Conservation (phyloP, 2,797 vertebrate genomes). For the Loriculus beryllinus region DNA sequence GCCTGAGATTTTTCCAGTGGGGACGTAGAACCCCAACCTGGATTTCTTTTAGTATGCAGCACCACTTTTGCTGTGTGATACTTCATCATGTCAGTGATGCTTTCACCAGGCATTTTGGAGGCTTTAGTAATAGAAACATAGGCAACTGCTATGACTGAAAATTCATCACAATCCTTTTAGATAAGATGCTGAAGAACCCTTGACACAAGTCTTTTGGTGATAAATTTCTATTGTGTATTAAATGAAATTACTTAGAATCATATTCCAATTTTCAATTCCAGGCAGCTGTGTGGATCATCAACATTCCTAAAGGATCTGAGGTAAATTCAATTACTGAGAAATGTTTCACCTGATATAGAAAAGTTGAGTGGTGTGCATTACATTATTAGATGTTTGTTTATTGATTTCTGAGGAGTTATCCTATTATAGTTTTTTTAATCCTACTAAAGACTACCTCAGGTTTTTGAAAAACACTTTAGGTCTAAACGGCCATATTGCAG, state of each 20-base stretch:
- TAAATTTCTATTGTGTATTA: slow-evolving; percentile 30
- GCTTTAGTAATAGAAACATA: slow-evolving; percentile 16
- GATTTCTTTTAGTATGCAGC: not conserved
- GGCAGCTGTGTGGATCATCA: slow-evolving; percentile 42
- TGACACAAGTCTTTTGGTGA: slow-evolving; percentile 12
- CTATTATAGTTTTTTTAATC: slow-evolving; percentile 54
- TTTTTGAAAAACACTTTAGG: not conserved
- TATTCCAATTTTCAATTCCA: slow-evolving; percentile 53
- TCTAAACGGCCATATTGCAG: not conserved
- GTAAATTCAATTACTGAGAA: slow-evolving; percentile 55
- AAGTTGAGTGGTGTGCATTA: slow-evolving; percentile 40
- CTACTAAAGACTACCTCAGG: slow-evolving; percentile 1
- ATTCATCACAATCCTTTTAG: slow-evolving; percentile 50
- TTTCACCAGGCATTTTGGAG: not conserved
- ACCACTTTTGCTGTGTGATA: not conserved
- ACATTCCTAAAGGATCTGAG: slow-evolving; percentile 48
- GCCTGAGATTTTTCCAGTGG: not conserved
- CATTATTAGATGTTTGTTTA: slow-evolving; percentile 57
- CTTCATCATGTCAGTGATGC: not conserved
- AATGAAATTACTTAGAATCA: slow-evolving; percentile 49
- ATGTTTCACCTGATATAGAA: slow-evolving; percentile 35
- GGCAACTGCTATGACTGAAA: slow-evolving; percentile 36
- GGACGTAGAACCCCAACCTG: not conserved
- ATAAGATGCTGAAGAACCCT: slow-evolving; percentile 16
- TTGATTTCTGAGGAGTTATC: slow-evolving; percentile 60